These are phyloP conservation scores for Caerostris darwini DNA, from an alignment of 1,140 invertebrate genomes.

Conservation along the genomic window DNA sequence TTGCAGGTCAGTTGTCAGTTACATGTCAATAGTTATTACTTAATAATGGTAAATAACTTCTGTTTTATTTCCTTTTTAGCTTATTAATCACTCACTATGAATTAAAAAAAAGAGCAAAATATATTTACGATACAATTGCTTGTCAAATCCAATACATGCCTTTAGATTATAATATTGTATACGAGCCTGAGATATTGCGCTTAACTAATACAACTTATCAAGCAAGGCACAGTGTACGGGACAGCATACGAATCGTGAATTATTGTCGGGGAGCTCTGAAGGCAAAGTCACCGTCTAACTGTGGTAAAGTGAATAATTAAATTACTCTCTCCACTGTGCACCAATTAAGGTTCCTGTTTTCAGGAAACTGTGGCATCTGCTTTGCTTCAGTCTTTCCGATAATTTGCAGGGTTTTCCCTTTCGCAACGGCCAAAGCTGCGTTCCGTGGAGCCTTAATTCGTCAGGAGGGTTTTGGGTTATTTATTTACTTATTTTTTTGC, in stretches of 20 bases:
- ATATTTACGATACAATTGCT: too few species aligned
- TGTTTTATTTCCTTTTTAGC: too few species aligned
- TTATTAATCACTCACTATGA: too few species aligned
- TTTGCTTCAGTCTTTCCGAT: constrained; percentile 33
- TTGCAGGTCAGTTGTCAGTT: too few species aligned
- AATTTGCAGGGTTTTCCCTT: neutral
- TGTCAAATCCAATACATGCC: too few species aligned
- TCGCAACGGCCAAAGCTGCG: neutral
- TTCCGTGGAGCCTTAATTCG: neutral
- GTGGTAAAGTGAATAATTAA: constrained; percentile 50
- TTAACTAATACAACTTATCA: constrained; percentile 1
- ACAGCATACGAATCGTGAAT: constrained; percentile 13
- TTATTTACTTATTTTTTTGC: neutral
- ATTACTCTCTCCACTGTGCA: constrained; percentile 23
- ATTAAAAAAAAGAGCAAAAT: too few species aligned
- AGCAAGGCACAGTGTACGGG: neutral
- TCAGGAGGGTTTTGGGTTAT: neutral
- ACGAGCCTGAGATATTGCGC: too few species aligned
- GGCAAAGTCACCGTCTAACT: constrained; percentile 34
- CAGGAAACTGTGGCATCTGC: constrained; percentile 42
- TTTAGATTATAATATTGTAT: too few species aligned
- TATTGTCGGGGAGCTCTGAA: neutral
- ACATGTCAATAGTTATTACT: too few species aligned
- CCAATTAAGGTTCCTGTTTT: constrained; percentile 27
- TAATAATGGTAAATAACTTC: too few species aligned